Base-by-base conservation (phyloP, 2,113 vertebrate genomes). In the Rhinichthys klamathensis region DNA sequence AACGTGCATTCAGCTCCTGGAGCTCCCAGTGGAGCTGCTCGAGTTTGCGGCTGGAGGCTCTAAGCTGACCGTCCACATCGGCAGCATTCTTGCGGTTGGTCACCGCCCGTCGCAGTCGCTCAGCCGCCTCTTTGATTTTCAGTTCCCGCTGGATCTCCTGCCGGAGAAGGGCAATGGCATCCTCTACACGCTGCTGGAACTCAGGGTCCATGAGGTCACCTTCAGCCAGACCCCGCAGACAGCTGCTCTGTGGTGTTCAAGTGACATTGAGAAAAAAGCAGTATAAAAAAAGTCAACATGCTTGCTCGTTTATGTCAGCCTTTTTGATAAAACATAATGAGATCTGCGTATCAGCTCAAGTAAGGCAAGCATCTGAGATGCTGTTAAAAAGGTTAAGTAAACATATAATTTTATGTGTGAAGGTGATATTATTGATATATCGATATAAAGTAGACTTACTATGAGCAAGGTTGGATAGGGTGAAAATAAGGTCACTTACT, bases 51-150 rank as follows among this genome's bases (percentile, higher is more conserved):
- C 72, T 92, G 0, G 94, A 95, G 21, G 82, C 94, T 67, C 90
- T 92, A 12, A 95, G 90, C 79, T 95, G 93, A 13, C 91, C 94
- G 54, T 95, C 94, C 41, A 95, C 94, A 1, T 94, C 92, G 0
- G 94, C 92, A 0, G 93, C 93, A 1, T 86, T 94, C 87, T 92
- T 95, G 32, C 92, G 92, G 84, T 92, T 94, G 82, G 93, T 95
- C 56, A 94, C 90, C 0, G 93, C 95, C 6, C 93, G 90, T 13
- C 93, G 91, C 58, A 95, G 77, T 25, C 94, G 86, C 89, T 95
- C 95, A 0, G 95, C 94, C 0, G 94, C 95, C 81, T 95, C 95
- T 83, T 95, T 95, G 86, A 95, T 95, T 91, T 95, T 95, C 85
- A 95, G 87, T 87, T 95, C 95, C 0, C 92, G 85, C 86, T 95